Conservation (phyloP, 1,140 invertebrate species). For the Streblospio benedicti region DNA sequence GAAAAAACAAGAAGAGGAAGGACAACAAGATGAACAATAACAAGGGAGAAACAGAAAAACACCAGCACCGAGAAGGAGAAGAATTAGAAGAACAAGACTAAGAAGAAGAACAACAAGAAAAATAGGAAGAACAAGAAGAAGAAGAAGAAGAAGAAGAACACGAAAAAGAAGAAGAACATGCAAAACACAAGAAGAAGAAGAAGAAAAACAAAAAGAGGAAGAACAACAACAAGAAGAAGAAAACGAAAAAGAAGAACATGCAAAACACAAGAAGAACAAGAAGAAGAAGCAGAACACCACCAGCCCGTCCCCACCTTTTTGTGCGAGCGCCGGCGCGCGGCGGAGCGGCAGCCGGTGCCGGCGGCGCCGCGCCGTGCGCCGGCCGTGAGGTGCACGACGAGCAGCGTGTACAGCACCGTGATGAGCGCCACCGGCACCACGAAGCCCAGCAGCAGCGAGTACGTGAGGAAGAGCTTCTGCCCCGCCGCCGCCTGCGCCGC, state of each 20-base stretch:
- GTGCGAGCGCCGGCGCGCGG: constrained; percentile 53
- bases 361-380: no score
- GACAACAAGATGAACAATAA: not conserved
- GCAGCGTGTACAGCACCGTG: constrained; percentile 15
- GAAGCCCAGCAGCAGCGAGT: constrained; percentile 16
- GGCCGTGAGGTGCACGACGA: constrained; percentile 10
- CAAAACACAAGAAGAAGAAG: not conserved
- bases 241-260: not conserved
- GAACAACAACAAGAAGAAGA: not conserved
- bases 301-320: no score
- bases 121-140: not conserved
- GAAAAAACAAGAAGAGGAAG: not conserved
- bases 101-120: not conserved
- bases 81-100: not conserved
- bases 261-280: not conserved
- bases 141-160: not conserved
- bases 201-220: no score
- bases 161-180: not conserved
- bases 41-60: not conserved
- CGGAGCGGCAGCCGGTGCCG: not conserved
- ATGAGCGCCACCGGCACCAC: constrained; percentile 16
- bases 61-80: not conserved
- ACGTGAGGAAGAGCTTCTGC: constrained; percentile 20
- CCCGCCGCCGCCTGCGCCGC: not conserved
- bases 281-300: not conserved